These are phyloP conservation scores for Stenchaetothrips biformis DNA, from an alignment of 2,888 invertebrate genomes.

Conservation along the genomic window DNA sequence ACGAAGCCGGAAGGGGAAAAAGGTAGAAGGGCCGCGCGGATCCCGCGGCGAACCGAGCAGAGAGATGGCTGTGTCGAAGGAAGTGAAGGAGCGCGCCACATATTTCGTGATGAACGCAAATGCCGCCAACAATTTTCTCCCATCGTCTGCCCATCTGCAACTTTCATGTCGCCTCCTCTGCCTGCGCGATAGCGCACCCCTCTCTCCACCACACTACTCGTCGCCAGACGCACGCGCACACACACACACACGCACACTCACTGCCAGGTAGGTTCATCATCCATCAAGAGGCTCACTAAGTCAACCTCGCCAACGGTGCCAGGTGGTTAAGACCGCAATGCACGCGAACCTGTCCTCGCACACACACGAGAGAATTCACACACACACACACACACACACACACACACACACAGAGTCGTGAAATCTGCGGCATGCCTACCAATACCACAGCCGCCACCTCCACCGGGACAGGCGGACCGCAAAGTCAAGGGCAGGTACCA, in stretches of 20 bases:
- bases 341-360: not conserved
- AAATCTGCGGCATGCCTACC: not conserved
- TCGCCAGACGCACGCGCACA: not conserved
- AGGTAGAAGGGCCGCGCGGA: too few species aligned
- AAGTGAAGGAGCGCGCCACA: too few species aligned
- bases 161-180: too few species aligned
- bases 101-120: too few species aligned
- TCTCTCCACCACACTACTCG: too few species aligned
- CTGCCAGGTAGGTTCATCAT: not conserved
- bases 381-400: not conserved
- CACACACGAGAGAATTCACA: not conserved
- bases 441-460: too few species aligned
- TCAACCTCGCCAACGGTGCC: not conserved
- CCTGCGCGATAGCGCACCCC: too few species aligned
- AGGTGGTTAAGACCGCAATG: slow-evolving; percentile 1
- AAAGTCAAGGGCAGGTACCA: not conserved
- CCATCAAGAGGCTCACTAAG: not conserved
- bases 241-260: not conserved
- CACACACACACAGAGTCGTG: not conserved
- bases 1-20: too few species aligned
- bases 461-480: not conserved
- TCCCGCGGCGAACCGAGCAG: too few species aligned
- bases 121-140: too few species aligned
- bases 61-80: too few species aligned
- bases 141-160: too few species aligned